Conservation (phyloP, 1,140 invertebrate species). For the Eriocheir sinensis region DNA sequence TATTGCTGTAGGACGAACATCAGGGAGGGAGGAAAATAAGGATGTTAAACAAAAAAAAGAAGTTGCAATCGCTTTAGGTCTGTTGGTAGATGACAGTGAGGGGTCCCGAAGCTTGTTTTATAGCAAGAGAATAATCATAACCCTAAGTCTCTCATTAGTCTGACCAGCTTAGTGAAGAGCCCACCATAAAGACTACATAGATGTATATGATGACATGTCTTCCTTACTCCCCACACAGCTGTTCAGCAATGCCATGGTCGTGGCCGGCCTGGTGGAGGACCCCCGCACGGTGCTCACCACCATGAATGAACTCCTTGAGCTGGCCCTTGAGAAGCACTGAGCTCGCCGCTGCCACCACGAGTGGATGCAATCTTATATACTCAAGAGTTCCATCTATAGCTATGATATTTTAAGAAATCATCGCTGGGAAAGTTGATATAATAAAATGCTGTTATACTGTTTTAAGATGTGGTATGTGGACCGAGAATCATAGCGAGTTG, state of each 20-base stretch:
- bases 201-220: too few species aligned
- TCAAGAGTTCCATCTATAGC: background rate
- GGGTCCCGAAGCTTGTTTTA: too few species aligned
- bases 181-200: too few species aligned
- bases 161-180: too few species aligned
- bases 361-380: background rate
- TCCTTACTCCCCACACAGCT: constrained; percentile 84
- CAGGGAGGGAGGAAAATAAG: too few species aligned
- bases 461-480: background rate
- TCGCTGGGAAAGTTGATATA: background rate
- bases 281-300: constrained; percentile 90
- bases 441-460: background rate
- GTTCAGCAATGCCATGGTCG: constrained; percentile 97
- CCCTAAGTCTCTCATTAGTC: too few species aligned
- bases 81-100: too few species aligned
- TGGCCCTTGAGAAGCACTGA: constrained; percentile 87
- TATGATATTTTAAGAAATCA: background rate
- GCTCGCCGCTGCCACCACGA: background rate
- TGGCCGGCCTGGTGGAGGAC: constrained; percentile 96
- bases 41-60: too few species aligned
- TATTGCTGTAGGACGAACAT: too few species aligned
- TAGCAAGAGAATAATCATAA: too few species aligned
- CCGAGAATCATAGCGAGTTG: background rate
- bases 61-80: too few species aligned
- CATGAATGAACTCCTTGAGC: constrained; percentile 93